Evolutionary conservation across 2,797 vertebrate genomes (phyloP), one percentile per base, ranked within the genome.

Genomic region (Triplophysa yarkandensis): DNA sequence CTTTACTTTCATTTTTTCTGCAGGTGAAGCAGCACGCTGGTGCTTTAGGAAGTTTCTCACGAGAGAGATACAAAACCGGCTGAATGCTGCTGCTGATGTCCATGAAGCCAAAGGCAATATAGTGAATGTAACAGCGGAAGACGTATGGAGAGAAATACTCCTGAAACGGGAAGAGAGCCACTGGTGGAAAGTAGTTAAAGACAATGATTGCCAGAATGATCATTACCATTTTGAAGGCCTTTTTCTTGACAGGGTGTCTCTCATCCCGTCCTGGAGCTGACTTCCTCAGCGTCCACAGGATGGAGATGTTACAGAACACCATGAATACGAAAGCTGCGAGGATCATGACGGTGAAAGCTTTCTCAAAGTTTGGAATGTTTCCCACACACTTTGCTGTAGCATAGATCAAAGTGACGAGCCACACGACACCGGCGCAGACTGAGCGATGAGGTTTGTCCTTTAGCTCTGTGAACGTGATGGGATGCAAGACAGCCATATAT

Each of bases 31-130:
- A 66, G 78, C 14, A 76, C 3, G n/a, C 43, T 3, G 76, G 28
- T 41, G 67, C 71, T 30, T 70, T 54, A 0, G 70, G 77, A 32
- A 85, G 34, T 57, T 86, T 89, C 25, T 86, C 86, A 52, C 85
- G 91, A 17, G 88, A 92, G 72, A 93, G 83, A 58, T 93, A 93
- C 9, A 93, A 88, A 81, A 91, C 55, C 0, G 92, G 92, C 80
- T 93, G 92, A 66, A 92, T 91, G 86, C 84, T 92, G 87, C 92
- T 92, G 81, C 92, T 93, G 68, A 93, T 88, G 85, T 92, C 88
- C 91, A 93, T 90, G 82, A 93, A 79, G 43, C 89, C 88, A 2
- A 92, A 93, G 0, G 89, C 89, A 0, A 92, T 2, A 1, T 90
- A 90, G 72, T 91, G 81, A 55, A 93, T 87, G 27, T 92, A 93